These are phyloP conservation scores for Globodera rostochiensis DNA, from an alignment of 1,140 invertebrate genomes.

Conservation along the genomic window DNA sequence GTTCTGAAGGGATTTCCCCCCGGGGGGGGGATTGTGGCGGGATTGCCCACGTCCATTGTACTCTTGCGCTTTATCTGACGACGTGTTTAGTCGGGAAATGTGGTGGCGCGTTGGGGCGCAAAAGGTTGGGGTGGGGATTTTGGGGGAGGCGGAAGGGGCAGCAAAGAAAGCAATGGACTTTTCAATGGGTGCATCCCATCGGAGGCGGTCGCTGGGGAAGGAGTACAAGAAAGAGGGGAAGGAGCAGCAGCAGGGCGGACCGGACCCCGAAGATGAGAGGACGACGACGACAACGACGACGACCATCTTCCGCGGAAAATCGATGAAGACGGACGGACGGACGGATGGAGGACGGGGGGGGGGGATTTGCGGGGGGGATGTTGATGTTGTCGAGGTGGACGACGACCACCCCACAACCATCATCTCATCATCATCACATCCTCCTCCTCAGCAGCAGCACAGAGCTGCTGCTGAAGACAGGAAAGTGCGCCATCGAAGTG, in stretches of 20 bases:
- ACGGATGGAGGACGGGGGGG: too few relatives aligned
- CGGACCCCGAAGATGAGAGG: neutral
- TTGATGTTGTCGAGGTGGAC: neutral
- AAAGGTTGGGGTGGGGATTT: neutral
- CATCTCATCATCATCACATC: neutral
- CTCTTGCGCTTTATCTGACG: neutral
- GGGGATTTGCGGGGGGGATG: neutral
- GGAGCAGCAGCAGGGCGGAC: neutral
- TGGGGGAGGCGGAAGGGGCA: neutral
- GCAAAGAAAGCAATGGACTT: conserved; percentile 12
- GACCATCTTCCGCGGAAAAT: conserved; percentile 20
- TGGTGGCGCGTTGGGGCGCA: neutral
- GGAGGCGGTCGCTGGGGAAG: too few relatives aligned
- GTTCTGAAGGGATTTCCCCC: neutral
- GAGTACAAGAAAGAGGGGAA: neutral
- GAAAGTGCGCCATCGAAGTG: neutral
- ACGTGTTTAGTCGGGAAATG: neutral
- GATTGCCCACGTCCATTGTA: neutral
- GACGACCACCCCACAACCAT: neutral
- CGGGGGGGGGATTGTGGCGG: neutral
- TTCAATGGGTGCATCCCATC: neutral
- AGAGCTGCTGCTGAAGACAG: neutral
- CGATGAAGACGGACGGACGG: conserved; percentile 18
- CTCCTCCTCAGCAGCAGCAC: neutral
- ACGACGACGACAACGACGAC: neutral